Conservation (phyloP, 2,888 invertebrate genomes). For the Andricus quercusramuli region DNA sequence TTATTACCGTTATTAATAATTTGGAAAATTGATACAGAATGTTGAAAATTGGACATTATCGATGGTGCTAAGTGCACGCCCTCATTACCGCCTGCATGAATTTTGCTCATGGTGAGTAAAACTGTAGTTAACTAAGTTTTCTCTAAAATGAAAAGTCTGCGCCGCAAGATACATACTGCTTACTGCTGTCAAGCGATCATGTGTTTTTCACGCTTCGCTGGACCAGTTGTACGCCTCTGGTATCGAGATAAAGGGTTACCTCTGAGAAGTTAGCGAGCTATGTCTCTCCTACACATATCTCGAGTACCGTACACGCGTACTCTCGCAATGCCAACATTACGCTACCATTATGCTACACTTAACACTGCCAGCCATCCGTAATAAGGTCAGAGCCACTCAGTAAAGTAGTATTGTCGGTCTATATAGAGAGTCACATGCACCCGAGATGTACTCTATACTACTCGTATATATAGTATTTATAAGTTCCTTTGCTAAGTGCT, state of each 20-base stretch:
- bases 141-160: constrained; percentile 42
- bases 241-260: constrained; percentile 65
- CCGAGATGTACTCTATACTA: neutral
- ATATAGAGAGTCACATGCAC: constrained; percentile 4
- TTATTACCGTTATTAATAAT: neutral
- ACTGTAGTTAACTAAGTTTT: constrained; percentile 52
- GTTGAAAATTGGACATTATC: constrained; percentile 8
- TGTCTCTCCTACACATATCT: constrained; percentile 57
- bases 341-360: constrained; percentile 62
- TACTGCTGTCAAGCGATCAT: constrained; percentile 46
- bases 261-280: constrained; percentile 43
- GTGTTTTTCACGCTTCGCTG: constrained; percentile 69
- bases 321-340: constrained; percentile 45
- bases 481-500: neutral
- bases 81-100: neutral
- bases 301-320: constrained; percentile 48
- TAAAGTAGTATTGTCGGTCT: constrained; percentile 5
- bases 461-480: neutral
- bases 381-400: constrained; percentile 55
- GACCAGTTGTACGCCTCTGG: constrained; percentile 58
- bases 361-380: constrained; percentile 67
- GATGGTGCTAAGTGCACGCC: neutral
- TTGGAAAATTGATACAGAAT: neutral
- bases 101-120: neutral
- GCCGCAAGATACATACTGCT: constrained; percentile 19